Base-by-base conservation (phyloP, 2,797 vertebrate species). In the Loriculus beryllinus region DNA sequence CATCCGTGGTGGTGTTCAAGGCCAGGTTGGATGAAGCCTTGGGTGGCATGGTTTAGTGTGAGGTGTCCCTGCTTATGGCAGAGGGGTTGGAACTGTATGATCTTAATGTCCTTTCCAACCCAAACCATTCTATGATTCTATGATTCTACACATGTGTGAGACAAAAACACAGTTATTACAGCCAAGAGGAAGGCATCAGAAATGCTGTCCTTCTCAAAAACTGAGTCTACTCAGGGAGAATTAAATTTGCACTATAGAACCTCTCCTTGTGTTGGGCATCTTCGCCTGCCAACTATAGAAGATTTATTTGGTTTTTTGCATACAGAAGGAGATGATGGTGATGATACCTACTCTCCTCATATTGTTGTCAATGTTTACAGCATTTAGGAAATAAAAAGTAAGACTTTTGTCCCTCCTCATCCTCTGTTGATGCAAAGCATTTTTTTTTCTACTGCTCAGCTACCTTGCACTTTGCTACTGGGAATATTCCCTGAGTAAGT, bases 331-430 rank as follows among this genome's bases (percentile, higher is more conserved):
- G 31, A 45, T 25, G 13, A 21, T 48, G 29, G 4, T 75, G 19
- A 35, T 2, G 3, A 3, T 29, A 20, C 3, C 3, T 29, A 12
- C 4, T 9, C 2, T 64, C 54, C 77, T 63, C 14, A 9, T 19
- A 14, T 15, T 56, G 11, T 35, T 86, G 7, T 4, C 26, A 16
- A 3, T 37, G n/a, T 10, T 37, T 57, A n/a, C 7, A 48, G 20
- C 26, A 78, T 22, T 45, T 25, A 51, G 57, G 18, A 89, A 79
- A 45, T 2, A 47, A 10, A 43, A 84, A 60, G 4, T 8, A 40
- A 40, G 28, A 56, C 6, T 7, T 86, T 75, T 71, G 69, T 54
- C 11, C 20, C 4, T 40, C 14, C 29, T 62, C 42, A 35, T 33
- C 45, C 40, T 64, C 11, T 57, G 17, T 11, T 45, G 22, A 18